Conservation (phyloP, 2,113 vertebrate species). For the Melanostigma gelatinosum region DNA sequence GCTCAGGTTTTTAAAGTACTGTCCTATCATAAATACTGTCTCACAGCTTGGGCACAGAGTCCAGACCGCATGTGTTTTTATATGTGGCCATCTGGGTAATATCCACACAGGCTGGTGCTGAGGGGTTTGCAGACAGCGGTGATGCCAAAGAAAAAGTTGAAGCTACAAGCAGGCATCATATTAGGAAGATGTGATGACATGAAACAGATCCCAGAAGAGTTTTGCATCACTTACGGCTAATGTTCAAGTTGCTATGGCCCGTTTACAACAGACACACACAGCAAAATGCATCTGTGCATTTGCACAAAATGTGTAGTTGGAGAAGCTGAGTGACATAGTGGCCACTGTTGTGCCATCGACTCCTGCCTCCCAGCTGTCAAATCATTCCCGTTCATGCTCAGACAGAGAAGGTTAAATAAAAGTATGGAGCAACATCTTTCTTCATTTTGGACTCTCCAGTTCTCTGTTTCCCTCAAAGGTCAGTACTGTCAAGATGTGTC, state of each 20-base stretch:
- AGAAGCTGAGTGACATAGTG: not conserved
- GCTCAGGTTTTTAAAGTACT: not conserved
- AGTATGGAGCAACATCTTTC: not conserved
- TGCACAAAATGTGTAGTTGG: not conserved
- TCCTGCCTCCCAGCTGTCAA: not conserved
- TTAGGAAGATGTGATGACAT: conserved; percentile 16
- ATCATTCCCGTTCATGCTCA: not conserved
- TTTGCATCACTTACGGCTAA: not conserved
- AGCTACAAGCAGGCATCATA: conserved; percentile 2
- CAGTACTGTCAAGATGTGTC: not conserved
- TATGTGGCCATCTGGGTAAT: conserved; percentile 39
- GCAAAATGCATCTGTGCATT: not conserved
- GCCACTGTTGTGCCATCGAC: not conserved
- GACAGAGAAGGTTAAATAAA: not conserved
- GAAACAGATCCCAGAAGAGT: conserved; percentile 15
- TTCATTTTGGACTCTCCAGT: not conserved
- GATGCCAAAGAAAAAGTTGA: conserved; percentile 12
- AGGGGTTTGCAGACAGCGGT: not conserved
- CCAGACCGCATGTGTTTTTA: conserved; percentile 22
- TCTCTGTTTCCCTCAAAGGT: not conserved
- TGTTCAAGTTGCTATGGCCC: not conserved
- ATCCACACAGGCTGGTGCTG: conserved; percentile 36
- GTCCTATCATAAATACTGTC: conserved; percentile 40
- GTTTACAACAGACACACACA: not conserved
- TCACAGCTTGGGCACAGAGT: conserved; percentile 14